phyloP scores from a whole-genome alignment of 1,140 invertebrate species.

The Drosophila seguyi region DNA sequence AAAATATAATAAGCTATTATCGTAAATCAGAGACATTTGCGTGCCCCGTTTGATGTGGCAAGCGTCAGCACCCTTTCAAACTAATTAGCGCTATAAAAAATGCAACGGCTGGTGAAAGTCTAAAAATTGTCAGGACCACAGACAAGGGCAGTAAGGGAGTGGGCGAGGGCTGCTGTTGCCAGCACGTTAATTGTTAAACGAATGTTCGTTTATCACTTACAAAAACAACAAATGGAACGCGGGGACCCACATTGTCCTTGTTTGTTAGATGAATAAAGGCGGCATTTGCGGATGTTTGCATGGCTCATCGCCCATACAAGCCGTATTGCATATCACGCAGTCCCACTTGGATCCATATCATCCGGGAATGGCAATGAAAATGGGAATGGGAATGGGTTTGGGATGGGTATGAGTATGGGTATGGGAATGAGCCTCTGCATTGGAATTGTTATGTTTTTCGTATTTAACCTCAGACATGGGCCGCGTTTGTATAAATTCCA shows the following conservation, averaged over 20 bases:
- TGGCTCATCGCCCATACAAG: slow-evolving; percentile 25
- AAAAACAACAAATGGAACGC: slow-evolving; percentile 25
- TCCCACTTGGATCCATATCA: slow-evolving; percentile 54
- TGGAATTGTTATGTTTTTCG: slow-evolving; percentile 78
- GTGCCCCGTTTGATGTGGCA: slow-evolving; percentile 10
- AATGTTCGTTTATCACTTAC: slow-evolving; percentile 76
- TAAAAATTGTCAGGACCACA: slow-evolving; percentile 19
- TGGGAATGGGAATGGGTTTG: not conserved
- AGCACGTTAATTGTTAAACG: slow-evolving; percentile 78
- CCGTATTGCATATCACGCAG: slow-evolving; percentile 44
- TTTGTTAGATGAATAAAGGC: slow-evolving; percentile 75
- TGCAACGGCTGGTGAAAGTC: slow-evolving; percentile 23
- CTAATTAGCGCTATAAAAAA: slow-evolving; percentile 73
- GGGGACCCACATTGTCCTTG: slow-evolving; percentile 68
- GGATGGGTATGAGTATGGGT: slow-evolving; percentile 34
- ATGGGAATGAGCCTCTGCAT: slow-evolving; percentile 40
- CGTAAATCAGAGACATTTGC: slow-evolving; percentile 55
- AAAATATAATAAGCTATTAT: slow-evolving; percentile 61
- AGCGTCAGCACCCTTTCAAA: slow-evolving; percentile 26
- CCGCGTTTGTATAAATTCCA: slow-evolving; percentile 79
- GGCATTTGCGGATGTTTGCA: slow-evolving; percentile 41
- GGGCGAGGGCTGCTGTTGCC: slow-evolving; percentile 40
- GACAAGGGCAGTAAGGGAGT: slow-evolving; percentile 48
- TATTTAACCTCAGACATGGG: slow-evolving; percentile 82
- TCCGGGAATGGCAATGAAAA: slow-evolving; percentile 24